Percentiles rank a stretch among this genome's conserved stretches.
Evolutionary conservation across 2,113 vertebrate species (phyloP).

Genomic region (Danio rerio): GRCz12tu NC_133192.1:28452001-28452500

Average conservation of each 20-base stretch:
- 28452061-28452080: conserved; percentile 43
- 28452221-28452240: conserved; percentile 52
- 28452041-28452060: conserved; percentile 68
- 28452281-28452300: conserved; percentile 8
- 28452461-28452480: background rate
- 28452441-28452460: background rate
- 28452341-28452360: conserved; percentile 78
- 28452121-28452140: conserved; percentile 41
- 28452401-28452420: conserved; percentile 63
- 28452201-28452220: conserved; percentile 8
- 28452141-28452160: conserved; percentile 41
- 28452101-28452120: conserved; percentile 79
- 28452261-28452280: conserved; percentile 54
- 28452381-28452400: conserved; percentile 59
- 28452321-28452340: conserved; percentile 55
- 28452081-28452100: conserved; percentile 58
- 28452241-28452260: conserved; percentile 6
- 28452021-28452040: conserved; percentile 60
- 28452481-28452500: too few species aligned
- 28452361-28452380: conserved; percentile 72
- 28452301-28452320: conserved; percentile 24
- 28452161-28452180: conserved; percentile 63
- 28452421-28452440: conserved; percentile 73
- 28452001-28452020: conserved; percentile 47
- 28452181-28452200: conserved; percentile 52